Evolutionary conservation across 2,888 invertebrate genomes (phyloP), one percentile per base, ranked within the genome.

Genomic region (Coecobrya sp.): DNA sequence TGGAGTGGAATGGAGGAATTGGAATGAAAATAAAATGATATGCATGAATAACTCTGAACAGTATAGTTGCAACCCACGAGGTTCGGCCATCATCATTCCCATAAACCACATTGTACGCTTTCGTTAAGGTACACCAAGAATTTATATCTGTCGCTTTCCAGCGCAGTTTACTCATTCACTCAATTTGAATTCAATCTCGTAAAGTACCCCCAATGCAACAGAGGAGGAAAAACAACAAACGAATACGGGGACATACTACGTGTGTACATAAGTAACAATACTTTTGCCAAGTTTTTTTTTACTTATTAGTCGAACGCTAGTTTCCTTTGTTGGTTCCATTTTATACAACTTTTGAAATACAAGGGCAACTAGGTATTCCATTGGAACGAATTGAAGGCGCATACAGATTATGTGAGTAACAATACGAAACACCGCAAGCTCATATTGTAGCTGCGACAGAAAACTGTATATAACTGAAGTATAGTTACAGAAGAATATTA

Each of bases 181-280:
- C 91, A 82, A 73, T 87, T 87, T 87, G 59, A 87, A 87, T 91
- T 91, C 87, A 91, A 91, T 91, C 91, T 87, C 45, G 86, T 87
- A 73, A 91, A 87, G 91, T 91, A 91, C 86, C 86, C 86, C 86
- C 91, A 91, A 49, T 59, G 87, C 91, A 91, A 59, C 91, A 91
- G 91, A 91, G 87, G 91, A 91, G 82, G 91, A 87, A 65, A 82
- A 62, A 65, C 79, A 55, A 30, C 59, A 82, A 49, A 52, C 76
- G 22, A 13, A 45, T 30, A 70, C 11, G 68, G 0, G 10, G 1
- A 19, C 22, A 19, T 8, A 27, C 16, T 22, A 8, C 10, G 5
- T 76, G 76, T 42, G 22, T n/a, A 3, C 19, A n/a, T 45, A 73
- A 0, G 10, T 52, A 76, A 76, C 52, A 76, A 49, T 76, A 25